Conservation (phyloP, 2,888 invertebrate species). For the Netelia melanura region DNA sequence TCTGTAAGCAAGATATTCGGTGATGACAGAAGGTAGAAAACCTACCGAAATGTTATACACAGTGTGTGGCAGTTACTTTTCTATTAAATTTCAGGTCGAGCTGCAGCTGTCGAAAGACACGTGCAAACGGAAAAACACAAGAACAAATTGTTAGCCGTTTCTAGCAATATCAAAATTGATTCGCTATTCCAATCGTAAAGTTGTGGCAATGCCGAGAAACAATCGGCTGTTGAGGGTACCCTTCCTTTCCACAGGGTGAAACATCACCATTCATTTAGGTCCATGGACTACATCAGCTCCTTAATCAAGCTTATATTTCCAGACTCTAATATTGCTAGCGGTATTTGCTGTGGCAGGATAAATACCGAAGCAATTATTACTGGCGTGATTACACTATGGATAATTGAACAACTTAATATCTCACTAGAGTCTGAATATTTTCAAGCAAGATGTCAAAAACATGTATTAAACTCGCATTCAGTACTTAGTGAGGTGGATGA, state of each 20-base stretch:
- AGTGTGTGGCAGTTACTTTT: background rate
- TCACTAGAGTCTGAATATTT: conserved; percentile 52
- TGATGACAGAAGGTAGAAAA: background rate
- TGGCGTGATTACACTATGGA: conserved; percentile 64
- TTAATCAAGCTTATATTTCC: conserved; percentile 69
- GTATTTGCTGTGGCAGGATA: conserved; percentile 68
- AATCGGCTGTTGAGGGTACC: conserved; percentile 71
- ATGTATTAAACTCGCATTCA: background rate
- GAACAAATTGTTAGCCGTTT: background rate
- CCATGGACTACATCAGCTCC: conserved; percentile 72
- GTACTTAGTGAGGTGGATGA: background rate
- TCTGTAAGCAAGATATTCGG: background rate
- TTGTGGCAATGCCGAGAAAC: background rate
- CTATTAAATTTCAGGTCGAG: background rate
- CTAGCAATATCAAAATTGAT: background rate
- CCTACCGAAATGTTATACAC: background rate
- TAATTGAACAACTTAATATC: conserved; percentile 62
- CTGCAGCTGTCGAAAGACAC: background rate
- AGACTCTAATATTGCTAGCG: conserved; percentile 72
- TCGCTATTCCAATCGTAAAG: background rate
- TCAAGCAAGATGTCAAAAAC: background rate
- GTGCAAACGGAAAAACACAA: too few relatives aligned
- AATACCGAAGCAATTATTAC: conserved; percentile 70
- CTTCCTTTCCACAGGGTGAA: conserved; percentile 74
- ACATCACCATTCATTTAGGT: conserved; percentile 73